Evolutionary conservation across 2,113 vertebrate genomes (phyloP).

Genomic region (Scophthalmus maximus): DNA sequence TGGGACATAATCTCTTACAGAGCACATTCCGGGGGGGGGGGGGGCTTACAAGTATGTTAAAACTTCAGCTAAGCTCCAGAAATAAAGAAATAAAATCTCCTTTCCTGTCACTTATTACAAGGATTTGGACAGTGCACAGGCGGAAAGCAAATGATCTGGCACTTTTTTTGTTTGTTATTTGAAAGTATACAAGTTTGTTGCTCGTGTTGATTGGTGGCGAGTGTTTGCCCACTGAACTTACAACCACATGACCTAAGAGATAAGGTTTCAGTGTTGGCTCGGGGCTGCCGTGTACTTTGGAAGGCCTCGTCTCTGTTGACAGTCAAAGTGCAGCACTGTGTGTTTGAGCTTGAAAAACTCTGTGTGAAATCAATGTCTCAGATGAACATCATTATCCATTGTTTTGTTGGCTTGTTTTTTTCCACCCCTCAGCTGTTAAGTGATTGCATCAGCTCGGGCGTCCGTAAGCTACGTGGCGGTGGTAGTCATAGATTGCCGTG

Average conservation of each 20-base stretch:
- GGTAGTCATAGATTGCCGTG: constrained; percentile 41
- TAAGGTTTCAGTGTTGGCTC: constrained; percentile 71
- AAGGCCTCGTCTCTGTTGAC: constrained; percentile 65
- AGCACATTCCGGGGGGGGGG: constrained; percentile 36
- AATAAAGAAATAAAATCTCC: not conserved
- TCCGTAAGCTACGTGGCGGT: constrained; percentile 29
- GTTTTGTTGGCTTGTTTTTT: constrained; percentile 12
- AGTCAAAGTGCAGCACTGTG: constrained; percentile 53
- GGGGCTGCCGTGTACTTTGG: constrained; percentile 65
- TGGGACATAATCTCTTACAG: constrained; percentile 29
- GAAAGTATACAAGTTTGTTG: constrained; percentile 13
- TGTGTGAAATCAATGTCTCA: constrained; percentile 20
- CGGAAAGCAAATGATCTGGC: not conserved
- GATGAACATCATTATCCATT: constrained; percentile 15
- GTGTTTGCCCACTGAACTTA: constrained; percentile 56
- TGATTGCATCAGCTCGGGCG: constrained; percentile 32
- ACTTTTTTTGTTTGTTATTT: constrained; percentile 11
- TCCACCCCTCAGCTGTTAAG: not conserved
- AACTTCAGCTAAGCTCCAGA: constrained; percentile 12
- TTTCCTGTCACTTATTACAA: not conserved
- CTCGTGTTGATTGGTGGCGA: constrained; percentile 25
- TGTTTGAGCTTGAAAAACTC: constrained; percentile 33
- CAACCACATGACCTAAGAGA: constrained; percentile 73
- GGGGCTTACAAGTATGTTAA: constrained; percentile 27
- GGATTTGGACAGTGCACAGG: not conserved